Base-by-base conservation (phyloP, 2,113 vertebrate genomes). In the Pycnonotus jocosus region DNA sequence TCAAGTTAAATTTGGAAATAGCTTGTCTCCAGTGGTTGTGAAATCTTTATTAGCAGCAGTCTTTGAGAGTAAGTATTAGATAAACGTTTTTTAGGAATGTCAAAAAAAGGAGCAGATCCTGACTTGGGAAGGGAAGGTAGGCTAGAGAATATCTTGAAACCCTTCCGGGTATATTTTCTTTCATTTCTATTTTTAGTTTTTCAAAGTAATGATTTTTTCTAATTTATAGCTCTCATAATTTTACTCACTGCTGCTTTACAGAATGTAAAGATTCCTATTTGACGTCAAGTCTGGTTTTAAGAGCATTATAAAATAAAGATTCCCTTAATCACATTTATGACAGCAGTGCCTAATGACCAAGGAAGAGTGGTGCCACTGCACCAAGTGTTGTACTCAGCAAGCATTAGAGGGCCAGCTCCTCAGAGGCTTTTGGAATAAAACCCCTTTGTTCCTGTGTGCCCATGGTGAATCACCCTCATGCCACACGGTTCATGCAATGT, bases 401-500 rank as follows among this genome's bases (percentile, higher is more conserved):
- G 45, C 44, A 23, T 68, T 76, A 91, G n/a, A 68, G 17, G n/a
- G 45, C n/a, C 38, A 42, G 40, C 0, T 1, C 27, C 30, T 88
- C 47, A 73, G 37, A 76, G 33, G 71, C 38, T 94, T 85, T 82
- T 40, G 61, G 31, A 57, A 57, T 90, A 45, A 86, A 89, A 81
- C 3, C 27, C 11, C 44, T 81, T 35, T 33, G 45, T 11, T 69
- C 45, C 40, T 81, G 48, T 64, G 28, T 33, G 68, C 57, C n/a
- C 13, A 12, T 0, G 1, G 18, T 53, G 61, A 81, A 44, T 81
- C 40, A 40, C 12, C 19, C 44, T 78, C 19, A 4, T 4, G 7
- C 19, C 3, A 1, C 38, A 33, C 1, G 7, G 19, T 16, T 56
- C 69, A 5, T 7, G 17, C 0, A 0, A 31, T 16, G 47, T 37